phyloP scores from a whole-genome alignment of 2,113 vertebrate genomes.

The Zosterops borbonicus region DNA sequence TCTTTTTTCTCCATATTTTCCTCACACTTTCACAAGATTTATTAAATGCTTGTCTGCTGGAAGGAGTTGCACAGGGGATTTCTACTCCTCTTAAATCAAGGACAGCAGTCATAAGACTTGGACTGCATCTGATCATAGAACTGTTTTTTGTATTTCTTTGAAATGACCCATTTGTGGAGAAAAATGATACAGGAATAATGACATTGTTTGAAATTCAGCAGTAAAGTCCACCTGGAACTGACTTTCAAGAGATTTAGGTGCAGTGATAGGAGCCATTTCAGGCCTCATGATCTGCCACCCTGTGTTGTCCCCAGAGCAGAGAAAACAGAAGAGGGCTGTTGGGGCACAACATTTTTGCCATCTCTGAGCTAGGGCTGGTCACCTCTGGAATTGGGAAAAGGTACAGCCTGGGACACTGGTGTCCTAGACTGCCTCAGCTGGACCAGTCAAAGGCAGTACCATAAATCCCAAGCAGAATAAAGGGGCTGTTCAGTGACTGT shows the following conservation, averaged over 20 bases:
- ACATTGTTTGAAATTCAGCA: neutral
- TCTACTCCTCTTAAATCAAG: slow-evolving; percentile 57
- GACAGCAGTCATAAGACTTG: neutral
- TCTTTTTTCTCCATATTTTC: neutral
- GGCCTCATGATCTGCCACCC: neutral
- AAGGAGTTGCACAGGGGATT: slow-evolving; percentile 9
- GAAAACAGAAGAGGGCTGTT: neutral
- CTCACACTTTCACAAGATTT: slow-evolving; percentile 41
- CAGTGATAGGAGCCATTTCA: neutral
- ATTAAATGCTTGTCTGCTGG: slow-evolving; percentile 14
- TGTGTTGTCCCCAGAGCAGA: neutral
- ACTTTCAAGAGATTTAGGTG: neutral
- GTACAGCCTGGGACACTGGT: rapidly evolving
- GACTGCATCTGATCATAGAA: neutral
- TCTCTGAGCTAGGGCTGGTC: neutral
- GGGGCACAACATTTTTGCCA: neutral
- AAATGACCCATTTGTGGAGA: neutral
- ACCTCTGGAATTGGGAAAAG: neutral
- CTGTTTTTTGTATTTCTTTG: slow-evolving; percentile 19
- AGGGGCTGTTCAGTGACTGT: neutral
- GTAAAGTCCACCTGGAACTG: neutral
- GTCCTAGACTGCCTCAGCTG: neutral
- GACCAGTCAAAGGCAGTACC: neutral
- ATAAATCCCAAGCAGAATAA: neutral
- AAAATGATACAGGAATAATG: neutral